phyloP scores from a whole-genome alignment of 2,797 vertebrate species.

The Alosa sapidissima region DNA sequence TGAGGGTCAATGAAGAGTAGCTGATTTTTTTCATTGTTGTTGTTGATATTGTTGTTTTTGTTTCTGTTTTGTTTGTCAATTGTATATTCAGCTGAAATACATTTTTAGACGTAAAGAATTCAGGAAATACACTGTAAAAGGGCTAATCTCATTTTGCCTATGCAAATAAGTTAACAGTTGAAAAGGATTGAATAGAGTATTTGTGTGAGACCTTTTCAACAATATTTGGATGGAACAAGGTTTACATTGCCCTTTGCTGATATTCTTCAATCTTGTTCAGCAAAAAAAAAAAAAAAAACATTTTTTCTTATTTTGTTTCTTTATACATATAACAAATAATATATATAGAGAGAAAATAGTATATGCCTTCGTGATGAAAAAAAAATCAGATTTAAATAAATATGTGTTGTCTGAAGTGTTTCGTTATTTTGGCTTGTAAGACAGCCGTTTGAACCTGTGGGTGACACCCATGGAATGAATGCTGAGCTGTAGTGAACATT shows the following conservation, averaged over 20 bases:
- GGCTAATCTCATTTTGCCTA: slow-evolving; percentile 99
- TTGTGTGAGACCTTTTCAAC: slow-evolving; percentile 76
- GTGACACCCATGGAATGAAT: slow-evolving; percentile 32
- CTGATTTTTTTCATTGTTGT: slow-evolving; percentile 56
- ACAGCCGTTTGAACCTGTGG: slow-evolving; percentile 39
- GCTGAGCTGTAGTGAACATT: neutral
- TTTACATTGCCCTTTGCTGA: slow-evolving; percentile 98
- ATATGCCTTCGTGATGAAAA: slow-evolving; percentile 76
- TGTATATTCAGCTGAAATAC: slow-evolving; percentile 75
- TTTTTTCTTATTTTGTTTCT: slow-evolving; percentile 83
- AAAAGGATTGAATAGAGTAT: slow-evolving; percentile 80
- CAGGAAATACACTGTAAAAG: slow-evolving; percentile 97
- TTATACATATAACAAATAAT: slow-evolving; percentile 85
- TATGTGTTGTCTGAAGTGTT: slow-evolving; percentile 88
- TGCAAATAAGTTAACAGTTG: slow-evolving; percentile 97
- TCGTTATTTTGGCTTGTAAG: slow-evolving; percentile 77
- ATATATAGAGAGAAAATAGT: slow-evolving; percentile 82
- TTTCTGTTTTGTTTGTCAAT: slow-evolving; percentile 66
- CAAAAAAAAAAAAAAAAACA: slow-evolving; percentile 65
- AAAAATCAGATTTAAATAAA: slow-evolving; percentile 90
- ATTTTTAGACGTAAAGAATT: slow-evolving; percentile 84
- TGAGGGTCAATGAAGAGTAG: slow-evolving; percentile 73
- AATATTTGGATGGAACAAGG: slow-evolving; percentile 82
- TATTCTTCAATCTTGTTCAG: slow-evolving; percentile 89
- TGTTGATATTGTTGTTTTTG: slow-evolving; percentile 53